Conservation (phyloP, 2,797 vertebrate species). For the Malacoctenus gilli region DNA sequence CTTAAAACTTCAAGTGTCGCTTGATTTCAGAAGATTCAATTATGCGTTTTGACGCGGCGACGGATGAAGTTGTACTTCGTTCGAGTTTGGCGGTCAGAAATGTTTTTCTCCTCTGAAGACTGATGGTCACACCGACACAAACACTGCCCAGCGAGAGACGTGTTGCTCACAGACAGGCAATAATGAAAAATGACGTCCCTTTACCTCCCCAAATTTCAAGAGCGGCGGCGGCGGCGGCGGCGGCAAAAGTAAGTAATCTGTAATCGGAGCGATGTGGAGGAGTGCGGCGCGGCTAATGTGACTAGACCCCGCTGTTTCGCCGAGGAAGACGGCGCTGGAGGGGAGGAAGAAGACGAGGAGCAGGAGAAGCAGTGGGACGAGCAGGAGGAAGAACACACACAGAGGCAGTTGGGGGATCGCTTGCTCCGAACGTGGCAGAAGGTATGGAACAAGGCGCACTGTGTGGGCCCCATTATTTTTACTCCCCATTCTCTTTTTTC, state of each 20-base stretch:
- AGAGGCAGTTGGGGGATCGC: conserved; percentile 67
- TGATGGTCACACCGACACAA: conserved; percentile 8
- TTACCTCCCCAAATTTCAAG: conserved; percentile 69
- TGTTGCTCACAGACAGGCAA: conserved; percentile 57
- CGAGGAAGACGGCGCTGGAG: conserved; percentile 74
- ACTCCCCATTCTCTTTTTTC: conserved; percentile 75
- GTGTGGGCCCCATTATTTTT: conserved; percentile 86
- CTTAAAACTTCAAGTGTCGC: conserved; percentile 58
- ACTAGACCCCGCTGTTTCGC: conserved; percentile 73
- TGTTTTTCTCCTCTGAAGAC: conserved; percentile 26
- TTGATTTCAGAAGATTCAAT: conserved; percentile 41
- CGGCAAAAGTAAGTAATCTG: conserved; percentile 70
- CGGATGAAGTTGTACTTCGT: conserved; percentile 25
- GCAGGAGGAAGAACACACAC: conserved; percentile 71
- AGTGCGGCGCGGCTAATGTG: conserved; percentile 70
- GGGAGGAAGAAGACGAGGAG: conserved; percentile 65
- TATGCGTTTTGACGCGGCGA: conserved; percentile 52
- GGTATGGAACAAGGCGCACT: conserved; percentile 78
- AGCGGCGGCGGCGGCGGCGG: conserved; percentile 62
- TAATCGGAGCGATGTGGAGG: conserved; percentile 70
- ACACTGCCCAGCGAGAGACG: conserved; percentile 45
- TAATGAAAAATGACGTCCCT: conserved; percentile 70
- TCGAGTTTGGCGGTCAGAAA: conserved; percentile 27
- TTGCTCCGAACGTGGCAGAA: conserved; percentile 78
- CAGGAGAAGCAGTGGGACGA: conserved; percentile 52